Evolutionary conservation across 2,888 invertebrate species (phyloP), one percentile per base, ranked within the genome.

Genomic region (Metacarcinus magister): DNA sequence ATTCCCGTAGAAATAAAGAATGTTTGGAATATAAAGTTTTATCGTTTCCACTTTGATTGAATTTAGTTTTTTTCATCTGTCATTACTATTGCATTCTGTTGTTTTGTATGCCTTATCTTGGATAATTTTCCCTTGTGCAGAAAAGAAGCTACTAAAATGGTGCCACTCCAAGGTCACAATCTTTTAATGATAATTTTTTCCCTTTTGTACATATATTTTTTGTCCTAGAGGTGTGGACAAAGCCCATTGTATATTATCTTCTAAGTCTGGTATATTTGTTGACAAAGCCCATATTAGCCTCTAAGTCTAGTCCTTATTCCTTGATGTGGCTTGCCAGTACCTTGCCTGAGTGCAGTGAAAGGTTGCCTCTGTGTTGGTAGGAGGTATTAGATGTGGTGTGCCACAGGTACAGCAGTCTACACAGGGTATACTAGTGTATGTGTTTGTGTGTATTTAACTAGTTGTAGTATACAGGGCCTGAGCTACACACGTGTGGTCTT

Each of bases 151-250:
- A 75, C 28, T 28, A n/a, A 75, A 60, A 2, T 23, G 23, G 60
- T 75, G 23, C 28, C 75, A 75, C 67, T 67, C n/a, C 67, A n/a
- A 23, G 67, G 23, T 67, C 67, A 67, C 23, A 67, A 67, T 75
- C 28, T 75, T 8, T n/a, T 5, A 0, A 28, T n/a, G 8, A 28
- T 28, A 23, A 0, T n/a, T 8, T 75, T 75, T 75, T 75, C 28
- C n/a, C 75, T 75, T 23, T 23, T 75, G n/a, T 75, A n/a, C 75
- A 75, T 75, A 75, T 75, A 75, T 60, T 60, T 60, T n/a, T 60
- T 60, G 4, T 19, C 60, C 60, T 60, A 60, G 23, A 60, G 23
- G 60, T 60, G 2, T 60, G 23, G 60, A n/a, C n/a, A n/a, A n/a
- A n/a, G n/a, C n/a, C n/a, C n/a, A n/a, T n/a, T 60, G 60, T 60